A percentile compares a stretch with the other conserved stretches of the same genome.
Evolutionary conservation across 1,140 invertebrate genomes (phyloP).

Genomic region (Dendroctonus valens): DNA sequence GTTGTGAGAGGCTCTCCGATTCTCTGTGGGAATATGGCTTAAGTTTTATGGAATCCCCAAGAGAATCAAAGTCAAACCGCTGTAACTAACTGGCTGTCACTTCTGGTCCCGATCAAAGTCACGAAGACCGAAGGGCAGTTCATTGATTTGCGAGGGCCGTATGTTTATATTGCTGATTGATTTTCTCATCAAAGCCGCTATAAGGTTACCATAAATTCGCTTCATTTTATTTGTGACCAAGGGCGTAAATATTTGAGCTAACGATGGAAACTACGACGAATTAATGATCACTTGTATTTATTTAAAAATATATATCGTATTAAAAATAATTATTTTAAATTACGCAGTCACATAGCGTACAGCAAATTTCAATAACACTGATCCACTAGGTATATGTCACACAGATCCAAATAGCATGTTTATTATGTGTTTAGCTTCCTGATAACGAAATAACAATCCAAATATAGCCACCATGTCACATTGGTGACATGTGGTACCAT

Average conservation of each 20-base stretch:
- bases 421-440: too few relatives aligned
- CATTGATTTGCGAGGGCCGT: slow-evolving; percentile 22
- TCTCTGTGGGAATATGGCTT: slow-evolving; percentile 24
- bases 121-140: slow-evolving; percentile 13
- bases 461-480: too few relatives aligned
- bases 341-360: too few relatives aligned
- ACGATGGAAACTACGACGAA: too few relatives aligned
- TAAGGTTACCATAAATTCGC: neutral
- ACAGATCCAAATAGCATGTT: too few relatives aligned
- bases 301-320: too few relatives aligned
- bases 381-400: too few relatives aligned
- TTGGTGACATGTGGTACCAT: too few relatives aligned
- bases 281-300: too few relatives aligned
- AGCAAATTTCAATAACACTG: too few relatives aligned
- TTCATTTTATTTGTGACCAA: slow-evolving; percentile 1
- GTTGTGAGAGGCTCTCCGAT: neutral
- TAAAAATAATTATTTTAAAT: too few relatives aligned
- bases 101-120: slow-evolving; percentile 20
- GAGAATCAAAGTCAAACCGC: slow-evolving; percentile 36
- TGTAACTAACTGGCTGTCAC: slow-evolving; percentile 38
- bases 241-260: neutral
- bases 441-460: too few relatives aligned
- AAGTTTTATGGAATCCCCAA: slow-evolving; percentile 25
- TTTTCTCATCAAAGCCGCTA: slow-evolving; percentile 8
- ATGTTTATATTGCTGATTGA: slow-evolving; percentile 23